Conservation (phyloP, 2,113 vertebrate species). For the Phocoena sinus region DNA sequence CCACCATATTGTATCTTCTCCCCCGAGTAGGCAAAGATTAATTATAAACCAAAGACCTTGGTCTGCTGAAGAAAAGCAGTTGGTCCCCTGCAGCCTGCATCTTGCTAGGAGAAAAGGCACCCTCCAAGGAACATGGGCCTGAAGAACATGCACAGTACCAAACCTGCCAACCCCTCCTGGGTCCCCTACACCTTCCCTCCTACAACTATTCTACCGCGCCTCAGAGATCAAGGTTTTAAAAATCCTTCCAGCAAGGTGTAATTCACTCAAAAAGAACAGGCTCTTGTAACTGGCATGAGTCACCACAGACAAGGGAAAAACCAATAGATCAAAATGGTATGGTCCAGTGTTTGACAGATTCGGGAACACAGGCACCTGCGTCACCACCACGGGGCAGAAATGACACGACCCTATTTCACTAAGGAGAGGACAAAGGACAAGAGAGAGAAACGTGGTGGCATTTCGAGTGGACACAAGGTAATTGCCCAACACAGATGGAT, state of each 20-base stretch:
- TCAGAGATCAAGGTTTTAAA: not conserved
- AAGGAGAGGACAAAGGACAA: not conserved
- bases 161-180: not conserved
- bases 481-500: not conserved
- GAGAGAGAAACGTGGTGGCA: not conserved
- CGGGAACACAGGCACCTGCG: not conserved
- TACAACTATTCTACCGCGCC: not conserved
- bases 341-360: not conserved
- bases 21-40: not conserved
- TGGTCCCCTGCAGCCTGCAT: not conserved
- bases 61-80: not conserved
- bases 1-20: not conserved
- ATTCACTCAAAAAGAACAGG: not conserved
- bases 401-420: rapidly evolving
- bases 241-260: not conserved
- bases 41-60: not conserved
- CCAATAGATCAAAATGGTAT: not conserved
- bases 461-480: no score
- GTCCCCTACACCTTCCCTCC: not conserved
- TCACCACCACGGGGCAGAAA: not conserved
- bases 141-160: not conserved
- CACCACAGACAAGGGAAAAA: not conserved
- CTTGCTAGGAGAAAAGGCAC: not conserved
- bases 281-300: not conserved
- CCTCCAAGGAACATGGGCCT: not conserved